These are phyloP conservation scores for Pantelozetes paolii DNA, from an alignment of 2,888 invertebrate genomes.

Conservation along the genomic window DNA sequence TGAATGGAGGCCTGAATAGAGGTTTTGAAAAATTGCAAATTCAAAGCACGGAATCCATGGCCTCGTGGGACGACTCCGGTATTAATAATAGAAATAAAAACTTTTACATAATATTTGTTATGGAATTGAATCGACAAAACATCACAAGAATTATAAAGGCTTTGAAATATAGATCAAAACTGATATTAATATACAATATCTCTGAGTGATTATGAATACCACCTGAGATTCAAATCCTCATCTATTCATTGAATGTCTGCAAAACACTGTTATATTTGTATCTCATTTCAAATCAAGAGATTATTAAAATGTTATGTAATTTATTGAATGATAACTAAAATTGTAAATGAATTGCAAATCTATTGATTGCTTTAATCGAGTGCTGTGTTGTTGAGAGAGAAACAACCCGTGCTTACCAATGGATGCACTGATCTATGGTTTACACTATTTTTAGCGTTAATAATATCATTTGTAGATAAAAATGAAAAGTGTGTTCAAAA, in stretches of 20 bases:
- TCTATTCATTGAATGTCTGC: too few species aligned
- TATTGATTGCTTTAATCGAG: too few species aligned
- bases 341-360: too few species aligned
- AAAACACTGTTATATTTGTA: too few species aligned
- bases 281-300: too few species aligned
- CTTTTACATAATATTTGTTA: neutral
- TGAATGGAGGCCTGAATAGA: neutral
- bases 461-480: neutral
- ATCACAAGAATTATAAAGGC: neutral
- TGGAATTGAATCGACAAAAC: neutral
- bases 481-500: neutral
- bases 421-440: neutral
- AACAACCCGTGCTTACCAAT: neutral
- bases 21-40: conserved; percentile 7
- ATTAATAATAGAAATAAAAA: conserved; percentile 33
- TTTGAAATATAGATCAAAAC: neutral
- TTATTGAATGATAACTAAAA: too few species aligned
- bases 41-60: conserved; percentile 21
- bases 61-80: conserved; percentile 20
- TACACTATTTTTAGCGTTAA: neutral
- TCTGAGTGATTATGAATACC: neutral
- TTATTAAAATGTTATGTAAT: too few species aligned
- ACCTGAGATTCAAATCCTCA: neutral
- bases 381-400: too few species aligned
- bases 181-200: neutral